Base-by-base conservation (phyloP, 2,113 vertebrate genomes). In the Xerus inauris region DNA sequence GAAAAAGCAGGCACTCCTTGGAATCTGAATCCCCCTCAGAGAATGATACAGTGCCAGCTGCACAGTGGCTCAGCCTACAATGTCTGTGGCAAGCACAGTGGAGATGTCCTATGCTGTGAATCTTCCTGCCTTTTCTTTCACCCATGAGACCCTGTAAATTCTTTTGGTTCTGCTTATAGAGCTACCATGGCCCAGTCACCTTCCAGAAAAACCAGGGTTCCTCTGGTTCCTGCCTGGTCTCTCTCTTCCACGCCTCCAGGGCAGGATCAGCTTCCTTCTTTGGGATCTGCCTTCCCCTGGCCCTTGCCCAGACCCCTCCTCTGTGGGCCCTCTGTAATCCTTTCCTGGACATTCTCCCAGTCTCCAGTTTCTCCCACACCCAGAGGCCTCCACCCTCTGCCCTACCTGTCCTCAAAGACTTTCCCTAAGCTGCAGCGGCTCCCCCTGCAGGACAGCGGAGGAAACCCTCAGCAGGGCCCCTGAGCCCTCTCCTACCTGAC, bases 371-470 rank as follows among this genome's bases (percentile, higher is more conserved):
- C 83, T 72, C 45, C 65, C 30, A 30, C 59, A 49, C 45, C 40
- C n/a, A 2, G 10, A 35, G 47, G 19, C 16, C 32, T 47, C 28
- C 8, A 16, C 22, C 22, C 22, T 59, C 22, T 8, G 13, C 62
- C 35, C 64, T 14, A 3, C n/a, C 4, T 47, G 72, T 20, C 10
- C 69, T 38, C 40, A 11, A 8, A 1, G 2, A 22, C 38, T 26
- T 86, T 42, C n/a, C 54, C 65, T 51, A 79, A 89, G 62, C 93
- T 40, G 57, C 90, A 65, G 57, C 75, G 1, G 90, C 94, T 89
- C 94, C 96, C 81, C 62, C 96, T 96, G 69, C 80, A 96, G 97
- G 95, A 30, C 40, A 72, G 47, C 87, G 35, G 24, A 38, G 54
- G 88, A 64, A 91, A 83, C 59, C 47, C 67, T 45, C 8, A 12